These are phyloP conservation scores for Molossus alvarezi DNA, from an alignment of 2,797 vertebrate genomes.

Conservation along the genomic window DNA sequence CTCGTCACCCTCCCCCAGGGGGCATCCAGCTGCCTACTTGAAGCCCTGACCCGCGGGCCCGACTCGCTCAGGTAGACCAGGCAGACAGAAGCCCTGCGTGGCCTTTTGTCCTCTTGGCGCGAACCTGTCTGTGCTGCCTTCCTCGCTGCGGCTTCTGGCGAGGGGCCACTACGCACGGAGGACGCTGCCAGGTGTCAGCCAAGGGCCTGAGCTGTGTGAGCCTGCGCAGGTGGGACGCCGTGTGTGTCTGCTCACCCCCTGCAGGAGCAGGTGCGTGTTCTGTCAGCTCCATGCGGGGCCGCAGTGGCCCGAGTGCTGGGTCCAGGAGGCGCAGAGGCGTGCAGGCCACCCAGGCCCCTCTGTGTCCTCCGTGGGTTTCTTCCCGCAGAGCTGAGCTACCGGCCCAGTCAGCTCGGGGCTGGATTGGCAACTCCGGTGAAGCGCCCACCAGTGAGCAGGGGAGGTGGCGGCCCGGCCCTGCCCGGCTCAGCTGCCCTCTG, in stretches of 20 bases:
- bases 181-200: background rate
- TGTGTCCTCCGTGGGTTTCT: slow-evolving; percentile 23
- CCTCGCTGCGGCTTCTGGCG: background rate
- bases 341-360: background rate
- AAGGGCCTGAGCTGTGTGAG: background rate
- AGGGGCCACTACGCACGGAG: background rate
- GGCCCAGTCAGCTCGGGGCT: slow-evolving; percentile 32
- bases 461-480: slow-evolving; percentile 46
- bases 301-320: background rate
- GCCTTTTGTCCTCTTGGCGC: background rate
- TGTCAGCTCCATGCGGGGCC: background rate
- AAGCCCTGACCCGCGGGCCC: slow-evolving; percentile 52
- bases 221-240: background rate
- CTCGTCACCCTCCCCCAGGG: slow-evolving; percentile 63
- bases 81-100: background rate
- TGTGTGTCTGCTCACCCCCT: background rate
- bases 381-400: slow-evolving; percentile 1
- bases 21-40: slow-evolving; percentile 51
- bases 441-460: background rate
- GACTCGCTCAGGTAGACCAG: slow-evolving; percentile 8
- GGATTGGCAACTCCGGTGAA: background rate
- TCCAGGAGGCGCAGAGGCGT: background rate
- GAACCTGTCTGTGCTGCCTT: background rate
- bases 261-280: slow-evolving; percentile 41
- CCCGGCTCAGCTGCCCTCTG: background rate